These are phyloP conservation scores for Gandaritis pyraliata DNA, from an alignment of 2,888 invertebrate genomes.

Conservation along the genomic window DNA sequence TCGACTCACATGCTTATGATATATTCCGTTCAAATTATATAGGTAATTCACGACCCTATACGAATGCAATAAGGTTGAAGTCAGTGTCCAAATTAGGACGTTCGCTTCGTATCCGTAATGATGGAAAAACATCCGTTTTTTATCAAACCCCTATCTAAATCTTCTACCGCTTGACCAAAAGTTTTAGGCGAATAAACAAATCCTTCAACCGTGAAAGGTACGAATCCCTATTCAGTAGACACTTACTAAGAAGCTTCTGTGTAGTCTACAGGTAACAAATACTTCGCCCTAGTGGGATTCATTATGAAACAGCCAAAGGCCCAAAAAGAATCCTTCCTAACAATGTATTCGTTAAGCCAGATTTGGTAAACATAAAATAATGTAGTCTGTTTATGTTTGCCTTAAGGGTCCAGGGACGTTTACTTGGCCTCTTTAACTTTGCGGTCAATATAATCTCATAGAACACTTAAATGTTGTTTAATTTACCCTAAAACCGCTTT, in stretches of 20 bases:
- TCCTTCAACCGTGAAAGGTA: slow-evolving; percentile 13
- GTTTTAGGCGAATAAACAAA: slow-evolving; percentile 16
- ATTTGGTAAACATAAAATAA: slow-evolving; percentile 32
- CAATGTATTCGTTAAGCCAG: slow-evolving; percentile 34
- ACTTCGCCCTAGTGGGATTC: slow-evolving; percentile 19
- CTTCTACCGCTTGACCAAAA: slow-evolving; percentile 1
- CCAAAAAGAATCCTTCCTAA: slow-evolving; percentile 22
- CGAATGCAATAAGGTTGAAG: too few species aligned
- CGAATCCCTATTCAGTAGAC: slow-evolving; percentile 24
- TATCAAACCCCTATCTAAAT: not conserved
- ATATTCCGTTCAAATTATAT: too few species aligned
- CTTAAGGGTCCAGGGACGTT: slow-evolving; percentile 19
- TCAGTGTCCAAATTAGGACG: too few species aligned
- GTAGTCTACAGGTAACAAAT: slow-evolving; percentile 12
- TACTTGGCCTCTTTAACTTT: slow-evolving; percentile 21
- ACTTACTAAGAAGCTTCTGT: slow-evolving; percentile 8
- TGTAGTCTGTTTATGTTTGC: slow-evolving; percentile 30
- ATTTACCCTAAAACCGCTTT: slow-evolving; percentile 24
- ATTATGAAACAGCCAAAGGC: slow-evolving; percentile 23
- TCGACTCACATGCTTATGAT: too few species aligned
- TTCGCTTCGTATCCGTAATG: too few species aligned
- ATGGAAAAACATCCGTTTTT: not conserved
- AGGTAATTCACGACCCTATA: too few species aligned
- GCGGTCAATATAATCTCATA: slow-evolving; percentile 23
- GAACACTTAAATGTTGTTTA: slow-evolving; percentile 17